Base-by-base conservation (phyloP, 2,888 invertebrate species). In the Lasioglossum vierecki region DNA sequence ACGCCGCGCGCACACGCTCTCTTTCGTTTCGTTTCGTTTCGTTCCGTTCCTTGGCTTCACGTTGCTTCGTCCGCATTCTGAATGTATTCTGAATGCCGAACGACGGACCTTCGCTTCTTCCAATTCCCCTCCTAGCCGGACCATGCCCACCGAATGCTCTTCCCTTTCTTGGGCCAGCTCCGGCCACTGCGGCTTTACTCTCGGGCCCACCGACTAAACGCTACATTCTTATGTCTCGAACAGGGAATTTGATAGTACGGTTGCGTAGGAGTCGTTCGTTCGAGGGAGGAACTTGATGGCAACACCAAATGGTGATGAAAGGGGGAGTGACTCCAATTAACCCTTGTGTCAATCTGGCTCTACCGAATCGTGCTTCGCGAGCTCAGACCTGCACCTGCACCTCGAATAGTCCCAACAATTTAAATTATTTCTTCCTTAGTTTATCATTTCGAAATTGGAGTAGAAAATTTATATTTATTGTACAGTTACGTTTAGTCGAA, bases 61-160 rank as follows among this genome's bases (percentile, higher is more conserved):
- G 68, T 35, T 68, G 66, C 68, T n/a, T 39, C 68, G 68, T 68
- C 39, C 68, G 68, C 68, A 68, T 68, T 68, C 87, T 66, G 68
- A 68, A 68, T 88, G 87, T 85, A 85, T 85, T 84, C 87, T 84
- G 88, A 84, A 88, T 84, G 74, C 88, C 88, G 76, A 85, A 87
- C 83, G 85, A 86, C 76, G 60, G 83, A 78, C 86, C 76, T 82
- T 80, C 78, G 68, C 77, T 66, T 79, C 79, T 79, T 83, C 86
- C 83, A 83, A 84, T 84, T 78, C 86, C 86, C 87, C 84, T 85
- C 83, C 82, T 83, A 84, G 81, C 87, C 68, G 86, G 70, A 60
- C 85, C 87, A 84, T 87, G 76, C 86, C 66, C 57, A 53, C 53
- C 84, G 87, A 91, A 87, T 82, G 76, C 76, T 46, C 75, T 70